Evolutionary conservation across 30 jellyfish, hydroid and myxozoan genomes (phyloP), one percentile per base, ranked within the genome.

Genomic region (Cassiopea andromeda): DNA sequence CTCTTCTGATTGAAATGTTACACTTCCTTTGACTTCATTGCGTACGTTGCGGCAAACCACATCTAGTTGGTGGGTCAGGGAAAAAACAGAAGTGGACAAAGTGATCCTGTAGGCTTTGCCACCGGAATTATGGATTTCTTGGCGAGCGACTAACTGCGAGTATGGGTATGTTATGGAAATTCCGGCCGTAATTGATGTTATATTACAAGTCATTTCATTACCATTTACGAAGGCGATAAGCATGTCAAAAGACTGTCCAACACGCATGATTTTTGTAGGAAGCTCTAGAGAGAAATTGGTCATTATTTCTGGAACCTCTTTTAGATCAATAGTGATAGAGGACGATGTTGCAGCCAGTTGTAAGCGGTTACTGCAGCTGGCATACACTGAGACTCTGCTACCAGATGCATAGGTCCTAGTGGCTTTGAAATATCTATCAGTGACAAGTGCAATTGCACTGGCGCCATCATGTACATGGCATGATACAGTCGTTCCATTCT

Each of bases 271-370:
- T 27, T 50, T 59, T 38, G 74, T 44, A 48, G 78, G 16, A 10
- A 85, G n/a, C 71, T 75, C 92, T 57, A 85, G 69, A 1, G 92
- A 85, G 49, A 85, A 85, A 64, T 85, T 85, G 9, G 82, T 6
- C 82, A 85, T 85, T 1, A 38, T 44, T 46, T 85, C 92, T 2
- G 92, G 92, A 1, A 74, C 61, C 54, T 60, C 79, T 64, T 38
- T 85, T 66, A 64, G 27, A 44, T 85, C 69, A 5, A 85, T 14
- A n/a, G 73, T 5, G 48, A 16, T 13, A 10, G 73, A 2, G 47
- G 10, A 0, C 1, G 72, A 43, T 15, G 64, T 60, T 1, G 18
- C 54, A 8, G 81, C 60, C 9, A 74, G 14, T 18, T 27, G 67
- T 57, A 85, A 54, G 4, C 92, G 86, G 50, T 73, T 85, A 27